phyloP scores from a whole-genome alignment of 2,113 vertebrate species.

The Polypterus senegalus region DNA sequence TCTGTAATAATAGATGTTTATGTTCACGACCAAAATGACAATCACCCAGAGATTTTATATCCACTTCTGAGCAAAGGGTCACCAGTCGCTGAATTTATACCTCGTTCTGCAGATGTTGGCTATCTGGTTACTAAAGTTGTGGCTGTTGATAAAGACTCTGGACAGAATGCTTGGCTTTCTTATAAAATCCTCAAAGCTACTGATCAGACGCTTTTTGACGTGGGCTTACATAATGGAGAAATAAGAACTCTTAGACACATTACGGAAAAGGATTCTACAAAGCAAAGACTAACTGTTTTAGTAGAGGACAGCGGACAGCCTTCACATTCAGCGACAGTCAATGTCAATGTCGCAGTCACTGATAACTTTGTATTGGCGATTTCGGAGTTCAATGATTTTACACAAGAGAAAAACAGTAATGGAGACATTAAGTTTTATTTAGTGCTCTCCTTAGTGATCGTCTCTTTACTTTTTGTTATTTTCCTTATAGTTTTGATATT shows the following conservation, averaged over 20 bases:
- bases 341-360: constrained; percentile 2
- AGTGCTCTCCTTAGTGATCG: too few relatives aligned
- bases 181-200: constrained; percentile 31
- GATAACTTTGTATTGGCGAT: constrained; percentile 8
- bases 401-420: too few relatives aligned
- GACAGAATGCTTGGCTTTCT: constrained; percentile 43
- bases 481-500: too few relatives aligned
- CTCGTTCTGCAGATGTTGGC: constrained; percentile 32
- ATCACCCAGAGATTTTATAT: constrained; percentile 56
- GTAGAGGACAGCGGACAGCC: constrained; percentile 14
- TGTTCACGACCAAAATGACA: constrained; percentile 37
- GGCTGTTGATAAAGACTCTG: constrained; percentile 41
- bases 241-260: constrained; percentile 16
- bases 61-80: constrained; percentile 32
- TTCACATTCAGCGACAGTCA: not conserved
- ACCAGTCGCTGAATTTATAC: constrained; percentile 31
- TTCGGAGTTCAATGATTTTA: constrained; percentile 11
- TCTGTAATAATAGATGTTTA: constrained; percentile 26
- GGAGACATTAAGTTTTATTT: too few relatives aligned
- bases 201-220: constrained; percentile 23
- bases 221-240: constrained; percentile 22
- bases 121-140: constrained; percentile 42
- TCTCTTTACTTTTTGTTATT: too few relatives aligned
- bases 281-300: constrained; percentile 14
- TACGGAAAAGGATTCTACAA: constrained; percentile 17